These are phyloP conservation scores for Phalacrocorax aristotelis DNA, from an alignment of 2,113 vertebrate genomes.

Conservation along the genomic window DNA sequence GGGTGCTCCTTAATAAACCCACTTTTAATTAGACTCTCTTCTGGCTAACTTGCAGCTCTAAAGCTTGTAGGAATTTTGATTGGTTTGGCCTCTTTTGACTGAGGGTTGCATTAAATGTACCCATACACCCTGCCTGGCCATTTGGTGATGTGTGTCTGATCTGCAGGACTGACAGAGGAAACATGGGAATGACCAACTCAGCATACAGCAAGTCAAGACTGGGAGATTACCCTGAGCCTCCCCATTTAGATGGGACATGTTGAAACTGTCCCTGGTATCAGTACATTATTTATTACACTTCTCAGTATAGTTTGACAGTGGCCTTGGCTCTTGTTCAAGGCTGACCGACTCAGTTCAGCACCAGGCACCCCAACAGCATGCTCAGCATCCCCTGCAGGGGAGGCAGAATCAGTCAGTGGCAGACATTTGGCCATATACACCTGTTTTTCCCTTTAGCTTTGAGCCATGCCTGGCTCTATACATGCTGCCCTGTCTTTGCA, in stretches of 20 bases:
- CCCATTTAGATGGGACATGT: rapidly evolving
- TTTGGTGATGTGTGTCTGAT: background rate
- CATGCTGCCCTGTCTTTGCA: background rate
- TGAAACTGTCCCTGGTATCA: background rate
- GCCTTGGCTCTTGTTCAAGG: background rate
- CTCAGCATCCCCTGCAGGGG: background rate
- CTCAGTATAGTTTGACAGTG: background rate
- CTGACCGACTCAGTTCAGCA: background rate
- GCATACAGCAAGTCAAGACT: background rate
- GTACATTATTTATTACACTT: background rate
- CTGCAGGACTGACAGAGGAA: background rate
- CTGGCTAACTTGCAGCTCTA: background rate
- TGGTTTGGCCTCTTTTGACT: background rate
- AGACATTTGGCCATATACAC: background rate
- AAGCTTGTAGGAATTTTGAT: background rate
- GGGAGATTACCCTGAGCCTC: background rate
- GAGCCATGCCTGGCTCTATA: background rate
- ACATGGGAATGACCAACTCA: background rate
- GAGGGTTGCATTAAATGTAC: background rate
- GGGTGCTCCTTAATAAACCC: background rate
- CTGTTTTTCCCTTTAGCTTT: background rate
- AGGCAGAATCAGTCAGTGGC: background rate
- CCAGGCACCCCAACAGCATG: rapidly evolving
- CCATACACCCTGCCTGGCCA: background rate
- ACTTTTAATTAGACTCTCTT: background rate